These are phyloP conservation scores for Thereva unica DNA, from an alignment of 2,888 invertebrate species.

Conservation along the genomic window DNA sequence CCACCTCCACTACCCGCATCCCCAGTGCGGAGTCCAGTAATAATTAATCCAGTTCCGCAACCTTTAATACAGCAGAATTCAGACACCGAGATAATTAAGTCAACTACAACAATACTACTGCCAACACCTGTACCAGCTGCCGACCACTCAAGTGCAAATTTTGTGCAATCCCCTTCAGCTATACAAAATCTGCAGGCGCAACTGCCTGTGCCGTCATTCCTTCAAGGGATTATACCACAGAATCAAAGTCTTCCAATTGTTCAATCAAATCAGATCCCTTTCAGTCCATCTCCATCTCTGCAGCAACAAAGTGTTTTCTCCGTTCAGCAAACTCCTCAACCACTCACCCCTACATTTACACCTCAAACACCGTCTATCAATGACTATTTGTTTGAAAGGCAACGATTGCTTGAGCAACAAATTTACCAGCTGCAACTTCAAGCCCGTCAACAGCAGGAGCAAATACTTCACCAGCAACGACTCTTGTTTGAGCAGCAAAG, in stretches of 20 bases:
- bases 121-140: conserved; percentile 35
- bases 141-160: background rate
- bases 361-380: conserved; percentile 46
- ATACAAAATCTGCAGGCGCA: background rate
- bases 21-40: background rate
- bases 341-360: conserved; percentile 19
- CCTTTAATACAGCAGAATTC: background rate
- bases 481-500: conserved; percentile 63
- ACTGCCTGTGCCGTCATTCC: conserved; percentile 32
- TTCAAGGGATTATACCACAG: conserved; percentile 29
- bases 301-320: conserved; percentile 36
- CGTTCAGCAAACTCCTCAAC: conserved; percentile 46
- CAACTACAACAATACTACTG: conserved; percentile 16
- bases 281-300: conserved; percentile 27
- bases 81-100: too few relatives aligned
- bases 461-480: conserved; percentile 68
- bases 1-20: conserved; percentile 18
- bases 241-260: conserved; percentile 33
- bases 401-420: conserved; percentile 71
- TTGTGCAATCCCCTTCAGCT: conserved; percentile 12
- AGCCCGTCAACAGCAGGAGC: conserved; percentile 72
- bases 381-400: conserved; percentile 60
- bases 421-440: conserved; percentile 68
- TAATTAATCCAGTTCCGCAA: background rate
- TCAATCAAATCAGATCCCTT: conserved; percentile 17